Evolutionary conservation across 2,113 vertebrate genomes (phyloP), one percentile per base, ranked within the genome.

Genomic region (Microcebus murinus): DNA sequence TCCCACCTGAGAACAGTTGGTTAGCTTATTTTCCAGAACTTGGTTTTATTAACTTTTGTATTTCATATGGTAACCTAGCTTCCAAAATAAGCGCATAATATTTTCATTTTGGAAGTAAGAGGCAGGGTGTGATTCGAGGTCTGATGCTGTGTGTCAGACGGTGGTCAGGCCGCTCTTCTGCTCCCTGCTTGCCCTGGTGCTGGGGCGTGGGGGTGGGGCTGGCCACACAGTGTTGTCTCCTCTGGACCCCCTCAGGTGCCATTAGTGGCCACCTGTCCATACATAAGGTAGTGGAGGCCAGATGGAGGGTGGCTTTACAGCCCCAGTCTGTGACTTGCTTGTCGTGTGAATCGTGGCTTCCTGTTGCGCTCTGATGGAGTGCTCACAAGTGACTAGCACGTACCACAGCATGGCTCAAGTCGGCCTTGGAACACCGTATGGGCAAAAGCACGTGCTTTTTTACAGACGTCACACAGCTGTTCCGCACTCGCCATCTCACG

Each of bases 111-210:
- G 21, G 8, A n/a, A 36, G 17, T 48, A 10, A 25, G 87, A 9
- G 61, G 27, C 23, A 20, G 4, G 31, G 17, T 25, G 11, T 65
- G 71, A 42, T 36, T 29, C 1, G 48, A 83, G 50, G 48, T 27
- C 0, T 1, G 4, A 25, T 6, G 1, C 45, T 29, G 2, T 29
- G 0, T 0, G 0, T 6, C 17, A 12, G 68, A 70, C 3, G 0
- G 20, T 11, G 63, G 52, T 8, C 48, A 27, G 39, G 71, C 4
- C 31, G 0, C 1, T 0, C 2, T 39, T 76, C 27, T 25, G 0
- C 4, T 39, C 65, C 20, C 21, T 4, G 45, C 67, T 13, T 81
- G 82, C 25, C 13, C 5, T 3, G 1, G 8, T 50, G 0, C 0
- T 1, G 4, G 13, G 0, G 17, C 1, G 17, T 8, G 48, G 31